Percentiles rank a stretch among this genome's conserved stretches.
Evolutionary conservation across 2,797 vertebrate genomes (phyloP).

Genomic region (Agapornis canus): DNA sequence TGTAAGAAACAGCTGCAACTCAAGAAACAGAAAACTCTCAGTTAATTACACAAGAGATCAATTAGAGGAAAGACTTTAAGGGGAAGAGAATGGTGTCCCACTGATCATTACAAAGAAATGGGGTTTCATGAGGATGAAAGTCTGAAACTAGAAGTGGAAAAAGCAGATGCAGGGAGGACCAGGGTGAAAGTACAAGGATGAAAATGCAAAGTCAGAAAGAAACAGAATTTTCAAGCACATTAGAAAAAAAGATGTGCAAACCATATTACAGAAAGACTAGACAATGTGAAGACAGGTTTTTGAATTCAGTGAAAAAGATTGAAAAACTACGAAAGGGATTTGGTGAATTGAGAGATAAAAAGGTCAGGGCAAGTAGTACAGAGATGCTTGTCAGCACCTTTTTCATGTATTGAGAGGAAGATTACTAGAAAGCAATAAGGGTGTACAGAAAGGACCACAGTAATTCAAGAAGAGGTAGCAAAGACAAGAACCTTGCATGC

Average conservation of each 20-base stretch:
- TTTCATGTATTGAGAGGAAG: neutral
- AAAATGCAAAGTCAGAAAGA: neutral
- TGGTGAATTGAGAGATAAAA: neutral
- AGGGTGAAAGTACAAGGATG: neutral
- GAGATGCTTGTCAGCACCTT: neutral
- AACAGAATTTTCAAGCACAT: neutral
- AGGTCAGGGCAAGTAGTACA: neutral
- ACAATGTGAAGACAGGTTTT: neutral
- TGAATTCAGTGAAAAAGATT: neutral
- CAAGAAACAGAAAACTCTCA: neutral
- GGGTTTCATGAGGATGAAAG: neutral
- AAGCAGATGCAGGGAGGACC: neutral
- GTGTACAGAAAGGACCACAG: neutral
- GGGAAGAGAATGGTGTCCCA: neutral
- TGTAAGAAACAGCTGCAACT: neutral
- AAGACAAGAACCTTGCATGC: neutral
- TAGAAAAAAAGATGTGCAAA: neutral
- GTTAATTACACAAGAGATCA: neutral
- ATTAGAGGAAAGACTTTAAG: neutral
- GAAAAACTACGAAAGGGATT: neutral
- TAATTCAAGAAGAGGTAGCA: neutral
- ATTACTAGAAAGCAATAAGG: neutral
- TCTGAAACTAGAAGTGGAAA: neutral
- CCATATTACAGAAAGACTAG: neutral
- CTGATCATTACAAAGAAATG: neutral